These are phyloP conservation scores for Zoanthus solanderi DNA, from an alignment of 92 coral and sea anemone species.

Conservation along the genomic window DNA sequence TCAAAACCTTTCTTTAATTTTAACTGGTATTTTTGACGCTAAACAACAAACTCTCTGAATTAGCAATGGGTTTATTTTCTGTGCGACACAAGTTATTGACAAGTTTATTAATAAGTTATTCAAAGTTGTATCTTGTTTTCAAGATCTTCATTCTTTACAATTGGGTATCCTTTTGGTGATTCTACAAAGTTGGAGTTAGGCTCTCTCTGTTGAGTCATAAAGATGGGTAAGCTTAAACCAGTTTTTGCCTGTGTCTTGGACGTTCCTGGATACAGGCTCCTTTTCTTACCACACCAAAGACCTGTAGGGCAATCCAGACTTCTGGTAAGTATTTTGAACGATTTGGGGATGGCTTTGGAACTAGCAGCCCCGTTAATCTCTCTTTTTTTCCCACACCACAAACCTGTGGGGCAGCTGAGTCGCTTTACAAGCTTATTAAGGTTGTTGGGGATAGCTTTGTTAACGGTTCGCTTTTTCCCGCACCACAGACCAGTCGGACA, in stretches of 20 bases:
- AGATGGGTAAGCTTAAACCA: neutral
- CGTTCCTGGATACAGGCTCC: constrained; percentile 41
- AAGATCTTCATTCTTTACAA: too few species aligned
- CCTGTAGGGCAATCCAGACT: constrained; percentile 78
- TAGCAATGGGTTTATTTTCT: too few species aligned
- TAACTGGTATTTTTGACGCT: too few species aligned
- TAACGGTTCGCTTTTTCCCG: constrained; percentile 73
- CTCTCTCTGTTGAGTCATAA: neutral
- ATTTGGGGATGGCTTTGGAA: constrained; percentile 9
- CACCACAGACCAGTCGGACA: constrained; percentile 94
- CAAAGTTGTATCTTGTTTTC: too few species aligned
- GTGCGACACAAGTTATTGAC: too few species aligned
- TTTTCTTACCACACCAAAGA: constrained; percentile 85
- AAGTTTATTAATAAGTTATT: too few species aligned
- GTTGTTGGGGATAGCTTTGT: constrained; percentile 7
- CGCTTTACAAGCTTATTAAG: constrained; percentile 23
- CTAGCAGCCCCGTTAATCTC: neutral
- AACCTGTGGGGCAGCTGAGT: constrained; percentile 24
- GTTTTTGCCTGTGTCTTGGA: neutral
- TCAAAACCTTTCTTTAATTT: too few species aligned
- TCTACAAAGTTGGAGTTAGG: too few species aligned
- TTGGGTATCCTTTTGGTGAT: too few species aligned
- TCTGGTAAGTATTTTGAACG: neutral
- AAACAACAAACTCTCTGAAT: too few species aligned
- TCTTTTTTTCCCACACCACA: constrained; percentile 39